These are phyloP conservation scores for Oncorhynchus keta DNA, from an alignment of 2,113 vertebrate genomes.

Conservation along the genomic window DNA sequence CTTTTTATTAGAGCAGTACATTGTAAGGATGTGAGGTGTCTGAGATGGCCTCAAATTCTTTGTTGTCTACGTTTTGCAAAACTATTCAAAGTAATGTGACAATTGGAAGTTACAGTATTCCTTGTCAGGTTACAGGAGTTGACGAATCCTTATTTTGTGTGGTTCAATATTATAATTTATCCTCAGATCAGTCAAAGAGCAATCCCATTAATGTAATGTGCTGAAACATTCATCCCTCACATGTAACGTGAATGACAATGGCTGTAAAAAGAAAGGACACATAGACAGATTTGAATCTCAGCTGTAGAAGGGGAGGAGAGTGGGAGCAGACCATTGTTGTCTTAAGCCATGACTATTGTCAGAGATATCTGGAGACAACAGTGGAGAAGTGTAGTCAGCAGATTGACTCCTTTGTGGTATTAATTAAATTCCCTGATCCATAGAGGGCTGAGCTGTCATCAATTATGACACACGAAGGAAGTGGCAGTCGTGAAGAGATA, in stretches of 20 bases:
- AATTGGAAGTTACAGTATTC: background rate
- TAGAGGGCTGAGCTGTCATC: constrained; percentile 41
- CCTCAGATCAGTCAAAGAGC: constrained; percentile 3
- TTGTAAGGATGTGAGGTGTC: background rate
- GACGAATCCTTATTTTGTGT: background rate
- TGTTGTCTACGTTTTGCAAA: background rate
- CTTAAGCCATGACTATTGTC: constrained; percentile 7
- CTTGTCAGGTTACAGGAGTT: background rate
- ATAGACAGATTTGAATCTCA: background rate
- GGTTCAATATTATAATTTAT: constrained; percentile 9
- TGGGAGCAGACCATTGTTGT: constrained; percentile 6
- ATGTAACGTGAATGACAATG: constrained; percentile 33
- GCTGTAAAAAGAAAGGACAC: constrained; percentile 17
- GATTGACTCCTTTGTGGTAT: constrained; percentile 52
- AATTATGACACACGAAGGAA: constrained; percentile 30
- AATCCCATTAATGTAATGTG: constrained; percentile 6
- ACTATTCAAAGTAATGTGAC: background rate
- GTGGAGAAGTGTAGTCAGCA: constrained; percentile 34
- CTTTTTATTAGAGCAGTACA: background rate
- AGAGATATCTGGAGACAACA: constrained; percentile 41
- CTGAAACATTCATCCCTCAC: constrained; percentile 24
- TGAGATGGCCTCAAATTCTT: background rate
- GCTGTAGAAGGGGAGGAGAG: background rate
- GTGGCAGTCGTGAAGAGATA: constrained; percentile 9
- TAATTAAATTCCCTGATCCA: constrained; percentile 54